A percentile compares a stretch with the other conserved stretches of the same genome.
phyloP scores from a whole-genome alignment of 1,140 invertebrate genomes.

The Colletes latitarsis region DNA sequence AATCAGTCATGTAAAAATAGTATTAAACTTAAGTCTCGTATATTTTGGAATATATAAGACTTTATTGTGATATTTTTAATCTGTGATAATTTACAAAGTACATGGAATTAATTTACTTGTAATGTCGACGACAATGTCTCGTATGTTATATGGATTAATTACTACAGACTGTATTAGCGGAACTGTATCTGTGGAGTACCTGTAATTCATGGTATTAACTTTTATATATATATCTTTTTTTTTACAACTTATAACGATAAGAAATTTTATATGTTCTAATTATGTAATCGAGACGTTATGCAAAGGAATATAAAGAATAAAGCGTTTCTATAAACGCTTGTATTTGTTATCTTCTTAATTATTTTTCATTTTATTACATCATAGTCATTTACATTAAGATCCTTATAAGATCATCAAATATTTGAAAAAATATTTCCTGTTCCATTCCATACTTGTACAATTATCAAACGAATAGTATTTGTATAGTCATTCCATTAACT shows the following conservation, averaged over 20 bases:
- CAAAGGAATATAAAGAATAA: conserved; percentile 28
- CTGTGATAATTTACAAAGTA: neutral
- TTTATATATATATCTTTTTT: neutral
- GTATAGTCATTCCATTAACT: conserved; percentile 3
- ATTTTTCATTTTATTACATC: conserved; percentile 21
- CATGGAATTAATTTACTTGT: neutral
- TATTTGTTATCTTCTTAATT: conserved; percentile 25
- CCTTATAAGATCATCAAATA: conserved; percentile 1
- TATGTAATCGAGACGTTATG: conserved; percentile 20
- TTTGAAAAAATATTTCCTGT: conserved; percentile 2
- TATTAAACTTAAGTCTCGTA: conserved; percentile 9
- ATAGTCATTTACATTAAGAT: conserved; percentile 1
- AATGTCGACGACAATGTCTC: neutral
- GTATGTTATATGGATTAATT: conserved; percentile 10
- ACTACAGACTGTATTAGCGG: conserved; percentile 20
- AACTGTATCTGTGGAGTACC: neutral
- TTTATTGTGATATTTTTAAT: conserved; percentile 7
- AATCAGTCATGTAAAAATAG: neutral
- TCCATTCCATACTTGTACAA: conserved; percentile 1
- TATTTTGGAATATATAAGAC: conserved; percentile 2
- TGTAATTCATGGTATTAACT: conserved; percentile 4
- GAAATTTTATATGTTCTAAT: conserved; percentile 10
- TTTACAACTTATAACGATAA: conserved; percentile 8
- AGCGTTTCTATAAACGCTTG: conserved; percentile 38
- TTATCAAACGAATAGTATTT: conserved; percentile 1